phyloP scores from a whole-genome alignment of 2,888 invertebrate genomes.

The Lepidocyrtinus sp. region DNA sequence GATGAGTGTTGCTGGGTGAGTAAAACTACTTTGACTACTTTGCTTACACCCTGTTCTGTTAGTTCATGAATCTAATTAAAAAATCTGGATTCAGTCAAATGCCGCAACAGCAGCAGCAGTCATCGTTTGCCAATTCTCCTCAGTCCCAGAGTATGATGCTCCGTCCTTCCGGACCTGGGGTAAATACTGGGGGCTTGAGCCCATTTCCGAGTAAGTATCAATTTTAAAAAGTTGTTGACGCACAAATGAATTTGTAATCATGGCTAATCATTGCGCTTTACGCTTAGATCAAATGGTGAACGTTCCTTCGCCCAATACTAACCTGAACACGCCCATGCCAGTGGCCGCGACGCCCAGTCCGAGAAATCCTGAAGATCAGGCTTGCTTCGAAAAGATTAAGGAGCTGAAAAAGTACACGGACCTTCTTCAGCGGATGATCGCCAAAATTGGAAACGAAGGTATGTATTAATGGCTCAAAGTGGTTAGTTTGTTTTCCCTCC shows the following conservation, averaged over 20 bases:
- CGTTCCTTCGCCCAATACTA: constrained; percentile 86
- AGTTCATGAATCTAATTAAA: not conserved
- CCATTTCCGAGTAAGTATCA: constrained; percentile 53
- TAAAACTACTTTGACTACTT: not conserved
- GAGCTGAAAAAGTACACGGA: constrained; percentile 96
- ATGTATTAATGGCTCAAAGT: constrained; percentile 72
- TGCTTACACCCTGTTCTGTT: not conserved
- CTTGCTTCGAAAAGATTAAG: constrained; percentile 93
- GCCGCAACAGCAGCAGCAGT: constrained; percentile 36
- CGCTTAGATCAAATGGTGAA: constrained; percentile 46
- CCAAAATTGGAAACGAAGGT: constrained; percentile 88
- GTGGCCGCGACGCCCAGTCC: constrained; percentile 79
- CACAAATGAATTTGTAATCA: too few relatives aligned
- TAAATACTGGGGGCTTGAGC: constrained; percentile 43
- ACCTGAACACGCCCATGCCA: constrained; percentile 83
- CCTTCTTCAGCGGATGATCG: constrained; percentile 91
- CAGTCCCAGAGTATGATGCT: constrained; percentile 64
- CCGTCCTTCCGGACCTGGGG: constrained; percentile 62
- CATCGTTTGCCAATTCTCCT: constrained; percentile 65
- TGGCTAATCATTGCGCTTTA: too few relatives aligned
- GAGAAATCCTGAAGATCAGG: constrained; percentile 85
- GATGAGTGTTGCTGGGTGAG: constrained; percentile 44
- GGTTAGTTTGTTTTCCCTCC: not conserved
- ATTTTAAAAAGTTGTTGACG: too few relatives aligned
- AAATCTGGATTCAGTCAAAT: constrained; percentile 46